These are phyloP conservation scores for Atrina japonica DNA, from an alignment of 2,888 invertebrate species.

Conservation along the genomic window DNA sequence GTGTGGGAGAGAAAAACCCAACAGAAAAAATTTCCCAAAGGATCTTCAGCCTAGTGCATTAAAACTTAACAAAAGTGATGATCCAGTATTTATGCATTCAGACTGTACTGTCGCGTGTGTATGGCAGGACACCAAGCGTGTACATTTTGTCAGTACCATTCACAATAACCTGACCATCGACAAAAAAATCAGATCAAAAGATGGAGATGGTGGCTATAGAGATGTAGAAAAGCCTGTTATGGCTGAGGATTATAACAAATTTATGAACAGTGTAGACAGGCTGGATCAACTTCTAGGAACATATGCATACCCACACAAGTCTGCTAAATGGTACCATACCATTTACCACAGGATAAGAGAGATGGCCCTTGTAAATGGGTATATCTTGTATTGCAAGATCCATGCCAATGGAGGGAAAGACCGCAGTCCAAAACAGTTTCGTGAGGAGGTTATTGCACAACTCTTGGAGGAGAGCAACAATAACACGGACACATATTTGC, in stretches of 20 bases:
- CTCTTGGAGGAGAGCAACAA: no score
- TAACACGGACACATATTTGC: no score
- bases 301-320: background rate
- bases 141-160: background rate
- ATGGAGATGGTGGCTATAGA: background rate
- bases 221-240: background rate
- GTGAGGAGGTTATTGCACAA: no score
- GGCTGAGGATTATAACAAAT: conserved; percentile 9
- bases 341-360: background rate
- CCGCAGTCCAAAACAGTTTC: no score
- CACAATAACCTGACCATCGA: background rate
- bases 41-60: background rate
- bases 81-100: conserved; percentile 4
- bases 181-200: background rate
- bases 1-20: conserved; percentile 43
- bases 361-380: no score
- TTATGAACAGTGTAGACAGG: background rate
- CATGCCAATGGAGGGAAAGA: background rate
- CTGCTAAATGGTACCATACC: conserved; percentile 1
- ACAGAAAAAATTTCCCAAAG: conserved; percentile 1
- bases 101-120: background rate
- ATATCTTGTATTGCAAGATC: background rate
- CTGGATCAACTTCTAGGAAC: background rate
- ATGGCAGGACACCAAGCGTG: conserved; percentile 6
- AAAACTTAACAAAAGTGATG: conserved; percentile 9